Base-by-base conservation (phyloP, 2,888 invertebrate species). In the Drosophila incognita region DNA sequence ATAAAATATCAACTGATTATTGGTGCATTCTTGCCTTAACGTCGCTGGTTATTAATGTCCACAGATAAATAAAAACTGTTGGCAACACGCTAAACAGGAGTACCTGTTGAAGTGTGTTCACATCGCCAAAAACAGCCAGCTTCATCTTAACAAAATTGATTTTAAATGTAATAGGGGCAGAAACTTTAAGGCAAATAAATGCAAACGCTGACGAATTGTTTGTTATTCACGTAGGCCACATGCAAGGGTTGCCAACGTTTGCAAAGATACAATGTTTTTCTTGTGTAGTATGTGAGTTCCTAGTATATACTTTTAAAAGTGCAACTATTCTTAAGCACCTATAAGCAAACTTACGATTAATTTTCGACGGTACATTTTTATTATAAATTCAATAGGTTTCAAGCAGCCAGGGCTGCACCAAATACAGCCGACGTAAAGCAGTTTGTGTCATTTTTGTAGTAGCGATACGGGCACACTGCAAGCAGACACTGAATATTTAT, bases 31-130 rank as follows among this genome's bases (percentile, higher is more conserved):
- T 63, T 75, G 91, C 91, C 79, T 83, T 90, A 24, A 92, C 79
- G 65, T 92, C 92, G 27, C 87, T 88, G 35, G 89, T 75, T 58
- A 92, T 93, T 15, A 92, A 60, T 0, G 75, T 71, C 92, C 93
- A 92, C 15, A 92, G 65, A 33, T 83, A 92, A 10, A 90, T 49
- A 38, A 93, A 93, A 13, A 92, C 90, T 0, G 81, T 75, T n/a
- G 92, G 93, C 59, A 92, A 69, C 5, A 92, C 59, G 48, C 82
- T 90, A 59, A 89, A 77, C 15, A 91, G 58, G 11, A 92, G 42
- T 5, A 82, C 73, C 48, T 90, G 61, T 63, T 91, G 86, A 35
- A 92, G 89, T 0, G 67, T 58, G 53, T 89, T 80, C 0, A 87
- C 36, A 7, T 87, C 90, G 5, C 85, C 87, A 21, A 87, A 90